Conservation (phyloP, 1,140 invertebrate species). For the Lethrus apterus region DNA sequence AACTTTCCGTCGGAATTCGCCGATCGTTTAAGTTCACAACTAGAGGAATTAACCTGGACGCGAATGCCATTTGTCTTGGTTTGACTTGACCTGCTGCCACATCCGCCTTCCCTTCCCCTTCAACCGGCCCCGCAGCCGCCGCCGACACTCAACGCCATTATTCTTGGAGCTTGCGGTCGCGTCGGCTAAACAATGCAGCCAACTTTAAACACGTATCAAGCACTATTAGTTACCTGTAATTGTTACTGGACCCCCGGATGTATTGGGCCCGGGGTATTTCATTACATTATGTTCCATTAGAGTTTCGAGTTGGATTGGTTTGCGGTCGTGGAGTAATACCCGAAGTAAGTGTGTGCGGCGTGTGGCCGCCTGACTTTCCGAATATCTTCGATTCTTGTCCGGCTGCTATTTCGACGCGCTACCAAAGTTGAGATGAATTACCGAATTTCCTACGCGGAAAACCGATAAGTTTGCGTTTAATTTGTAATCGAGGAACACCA, state of each 20-base stretch:
- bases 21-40: conserved; percentile 37
- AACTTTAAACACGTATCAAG: conserved; percentile 41
- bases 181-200: conserved; percentile 38
- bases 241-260: conserved; percentile 30
- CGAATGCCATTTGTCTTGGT: conserved; percentile 41
- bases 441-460: too few relatives aligned
- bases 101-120: background rate
- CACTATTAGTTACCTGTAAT: conserved; percentile 40
- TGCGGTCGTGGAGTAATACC: conserved; percentile 18
- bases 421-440: too few relatives aligned
- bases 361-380: too few relatives aligned
- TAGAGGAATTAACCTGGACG: conserved; percentile 39
- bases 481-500: too few relatives aligned
- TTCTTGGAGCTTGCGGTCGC: conserved; percentile 34
- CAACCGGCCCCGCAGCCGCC: conserved; percentile 2
- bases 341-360: too few relatives aligned
- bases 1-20: conserved; percentile 30
- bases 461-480: too few relatives aligned
- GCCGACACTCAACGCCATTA: conserved; percentile 29
- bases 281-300: conserved; percentile 37
- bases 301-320: conserved; percentile 34
- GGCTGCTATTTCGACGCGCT: too few relatives aligned
- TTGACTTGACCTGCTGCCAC: conserved; percentile 32
- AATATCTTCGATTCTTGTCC: too few relatives aligned
- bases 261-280: conserved; percentile 36